Conservation (phyloP, 1,140 invertebrate genomes). For the Homarus americanus region DNA sequence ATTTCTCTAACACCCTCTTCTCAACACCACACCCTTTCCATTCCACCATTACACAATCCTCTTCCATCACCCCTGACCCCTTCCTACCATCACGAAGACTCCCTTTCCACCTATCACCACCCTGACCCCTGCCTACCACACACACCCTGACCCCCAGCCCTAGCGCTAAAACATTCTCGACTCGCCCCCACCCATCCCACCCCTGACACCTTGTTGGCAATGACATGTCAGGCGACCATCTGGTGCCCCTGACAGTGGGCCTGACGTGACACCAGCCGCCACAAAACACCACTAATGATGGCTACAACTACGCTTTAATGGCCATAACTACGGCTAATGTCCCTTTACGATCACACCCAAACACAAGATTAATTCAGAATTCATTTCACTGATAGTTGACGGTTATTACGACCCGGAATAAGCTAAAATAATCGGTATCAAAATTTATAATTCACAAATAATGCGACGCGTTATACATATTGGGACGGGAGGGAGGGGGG, state of each 20-base stretch:
- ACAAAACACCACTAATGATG: neutral
- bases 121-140: too few species aligned
- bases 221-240: too few species aligned
- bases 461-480: too few species aligned
- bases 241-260: too few species aligned
- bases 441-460: too few species aligned
- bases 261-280: neutral
- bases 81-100: neutral
- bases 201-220: too few species aligned
- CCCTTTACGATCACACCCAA: neutral
- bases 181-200: too few species aligned
- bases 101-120: neutral
- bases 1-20: neutral
- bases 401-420: neutral
- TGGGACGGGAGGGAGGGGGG: too few species aligned
- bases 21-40: neutral
- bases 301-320: neutral
- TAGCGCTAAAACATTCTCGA: too few species aligned
- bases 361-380: neutral
- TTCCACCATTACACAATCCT: neutral
- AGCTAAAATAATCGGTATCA: neutral
- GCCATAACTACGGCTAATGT: neutral
- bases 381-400: neutral
- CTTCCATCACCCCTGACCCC: neutral
- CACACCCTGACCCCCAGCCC: too few species aligned